A percentile compares a stretch with the other conserved stretches of the same genome.
phyloP scores from a whole-genome alignment of 1,140 invertebrate species.

The Ctenoplectra terminalis region DNA sequence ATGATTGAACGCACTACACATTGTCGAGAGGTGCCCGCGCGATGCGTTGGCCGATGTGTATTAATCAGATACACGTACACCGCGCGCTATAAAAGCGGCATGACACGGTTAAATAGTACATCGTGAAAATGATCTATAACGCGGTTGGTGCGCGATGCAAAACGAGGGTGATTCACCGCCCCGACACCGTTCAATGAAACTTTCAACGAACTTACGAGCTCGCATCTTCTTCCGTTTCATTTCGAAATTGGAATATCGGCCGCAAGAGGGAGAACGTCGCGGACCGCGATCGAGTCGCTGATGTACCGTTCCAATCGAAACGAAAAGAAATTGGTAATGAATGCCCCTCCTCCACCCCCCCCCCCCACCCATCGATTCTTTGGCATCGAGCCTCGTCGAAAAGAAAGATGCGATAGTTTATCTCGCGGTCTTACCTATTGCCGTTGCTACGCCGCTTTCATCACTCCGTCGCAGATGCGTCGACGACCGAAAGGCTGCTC shows the following conservation, averaged over 20 bases:
- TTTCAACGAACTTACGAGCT: neutral
- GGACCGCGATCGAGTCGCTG: conserved; percentile 9
- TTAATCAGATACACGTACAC: neutral
- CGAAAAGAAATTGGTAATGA: conserved; percentile 46
- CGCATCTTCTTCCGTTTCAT: neutral
- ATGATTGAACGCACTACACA: conserved; percentile 16
- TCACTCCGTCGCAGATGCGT: conserved; percentile 12
- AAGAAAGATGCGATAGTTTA: conserved; percentile 24
- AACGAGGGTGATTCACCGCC: neutral
- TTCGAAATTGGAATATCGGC: conserved; percentile 7
- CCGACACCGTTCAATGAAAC: neutral
- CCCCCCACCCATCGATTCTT: conserved; percentile 33
- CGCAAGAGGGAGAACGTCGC: neutral
- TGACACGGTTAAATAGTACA: neutral
- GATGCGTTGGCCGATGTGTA: too few species aligned
- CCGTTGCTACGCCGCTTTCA: conserved; percentile 40
- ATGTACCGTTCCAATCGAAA: conserved; percentile 14
- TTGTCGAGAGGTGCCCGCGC: neutral
- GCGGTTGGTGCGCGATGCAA: neutral
- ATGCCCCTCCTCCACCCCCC: too few species aligned
- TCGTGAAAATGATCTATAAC: neutral
- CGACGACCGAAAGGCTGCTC: neutral
- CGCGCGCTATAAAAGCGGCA: neutral
- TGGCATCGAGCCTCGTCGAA: conserved; percentile 18
- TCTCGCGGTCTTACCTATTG: conserved; percentile 53